Evolutionary conservation across 2,888 invertebrate species (phyloP).

Genomic region (Xestobium rufovillosum): DNA sequence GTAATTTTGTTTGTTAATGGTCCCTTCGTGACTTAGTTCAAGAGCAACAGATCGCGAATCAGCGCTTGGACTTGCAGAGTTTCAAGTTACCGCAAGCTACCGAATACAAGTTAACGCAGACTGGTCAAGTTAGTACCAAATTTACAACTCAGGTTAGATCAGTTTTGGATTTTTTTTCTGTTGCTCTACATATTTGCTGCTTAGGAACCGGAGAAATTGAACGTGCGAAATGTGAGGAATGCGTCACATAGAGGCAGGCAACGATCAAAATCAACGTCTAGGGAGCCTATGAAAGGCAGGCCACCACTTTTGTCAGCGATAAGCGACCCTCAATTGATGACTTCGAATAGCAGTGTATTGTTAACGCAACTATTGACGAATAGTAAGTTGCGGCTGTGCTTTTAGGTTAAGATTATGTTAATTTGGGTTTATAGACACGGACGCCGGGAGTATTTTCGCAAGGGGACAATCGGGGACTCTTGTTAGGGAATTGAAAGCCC

Average conservation of each 20-base stretch:
- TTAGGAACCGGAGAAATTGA: background rate
- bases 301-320: conserved; percentile 64
- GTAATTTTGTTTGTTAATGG: too few species aligned
- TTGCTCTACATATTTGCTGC: conserved; percentile 1
- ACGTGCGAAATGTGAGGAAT: conserved; percentile 14
- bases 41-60: conserved; percentile 13
- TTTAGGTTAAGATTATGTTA: too few species aligned
- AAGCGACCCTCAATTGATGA: conserved; percentile 65
- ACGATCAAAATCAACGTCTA: conserved; percentile 50
- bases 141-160: conserved; percentile 38
- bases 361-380: conserved; percentile 75
- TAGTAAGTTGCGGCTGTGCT: too few species aligned
- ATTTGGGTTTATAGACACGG: too few species aligned
- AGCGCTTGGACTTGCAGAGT: conserved; percentile 20
- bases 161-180: too few species aligned
- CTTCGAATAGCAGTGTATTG: conserved; percentile 57
- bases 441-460: too few species aligned
- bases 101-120: conserved; percentile 35
- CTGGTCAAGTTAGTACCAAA: conserved; percentile 33
- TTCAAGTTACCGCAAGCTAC: conserved; percentile 26
- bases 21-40: too few species aligned
- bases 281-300: conserved; percentile 43
- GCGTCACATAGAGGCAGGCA: conserved; percentile 36
- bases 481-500: too few species aligned
- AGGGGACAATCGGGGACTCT: too few species aligned